phyloP scores from a whole-genome alignment of 53 echinoderm and acorn worm genomes.

The Patiria pectinifera region DNA sequence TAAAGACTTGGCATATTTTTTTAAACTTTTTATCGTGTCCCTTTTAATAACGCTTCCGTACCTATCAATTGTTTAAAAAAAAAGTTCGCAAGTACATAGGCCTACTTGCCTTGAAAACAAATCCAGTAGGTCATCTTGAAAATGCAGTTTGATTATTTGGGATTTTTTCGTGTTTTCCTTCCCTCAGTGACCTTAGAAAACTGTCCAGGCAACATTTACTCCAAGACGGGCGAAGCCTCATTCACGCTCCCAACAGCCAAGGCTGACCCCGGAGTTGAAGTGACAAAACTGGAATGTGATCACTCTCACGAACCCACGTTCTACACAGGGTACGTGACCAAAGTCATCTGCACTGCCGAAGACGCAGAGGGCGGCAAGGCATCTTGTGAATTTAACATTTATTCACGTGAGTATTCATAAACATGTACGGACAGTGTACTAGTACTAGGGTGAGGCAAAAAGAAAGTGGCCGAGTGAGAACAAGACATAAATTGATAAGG shows the following conservation, averaged over 20 bases:
- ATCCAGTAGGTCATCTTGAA: too few species aligned
- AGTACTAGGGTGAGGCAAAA: too few species aligned
- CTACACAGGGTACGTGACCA: conserved; percentile 11
- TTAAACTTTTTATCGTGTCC: too few species aligned
- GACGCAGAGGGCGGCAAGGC: neutral
- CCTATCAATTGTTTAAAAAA: too few species aligned
- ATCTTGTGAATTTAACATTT: conserved; percentile 18
- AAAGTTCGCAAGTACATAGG: too few species aligned
- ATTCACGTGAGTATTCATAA: conserved; percentile 9
- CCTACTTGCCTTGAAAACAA: too few species aligned
- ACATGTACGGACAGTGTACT: too few species aligned
- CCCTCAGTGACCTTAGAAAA: conserved; percentile 13
- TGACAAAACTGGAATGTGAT: neutral
- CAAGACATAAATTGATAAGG: too few species aligned
- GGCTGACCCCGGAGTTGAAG: neutral
- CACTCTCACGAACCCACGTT: neutral
- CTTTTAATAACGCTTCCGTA: too few species aligned
- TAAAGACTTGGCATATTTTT: too few species aligned
- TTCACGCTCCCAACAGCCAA: conserved; percentile 20
- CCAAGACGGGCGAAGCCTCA: conserved; percentile 18
- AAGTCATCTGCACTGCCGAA: conserved; percentile 21
- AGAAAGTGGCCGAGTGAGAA: too few species aligned
- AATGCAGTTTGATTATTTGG: neutral
- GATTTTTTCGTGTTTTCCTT: neutral
- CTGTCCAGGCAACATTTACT: conserved; percentile 51